Evolutionary conservation across 2,113 vertebrate species (phyloP).

Genomic region (Scomber japonicus): DNA sequence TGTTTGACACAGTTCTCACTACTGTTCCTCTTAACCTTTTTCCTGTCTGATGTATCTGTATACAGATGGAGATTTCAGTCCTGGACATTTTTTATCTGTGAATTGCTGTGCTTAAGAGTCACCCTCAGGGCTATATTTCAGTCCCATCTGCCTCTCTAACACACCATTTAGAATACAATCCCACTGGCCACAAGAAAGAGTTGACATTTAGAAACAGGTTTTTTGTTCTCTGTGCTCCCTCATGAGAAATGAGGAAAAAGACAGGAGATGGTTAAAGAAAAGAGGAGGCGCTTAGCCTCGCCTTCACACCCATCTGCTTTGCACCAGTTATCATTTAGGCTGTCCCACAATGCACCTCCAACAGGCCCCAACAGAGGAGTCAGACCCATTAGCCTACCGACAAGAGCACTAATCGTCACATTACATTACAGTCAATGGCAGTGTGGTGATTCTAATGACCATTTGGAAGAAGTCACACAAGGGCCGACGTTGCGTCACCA

Average conservation of each 20-base stretch:
- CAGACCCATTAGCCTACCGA: conserved; percentile 88
- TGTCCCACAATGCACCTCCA: conserved; percentile 62
- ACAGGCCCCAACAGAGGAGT: conserved; percentile 81
- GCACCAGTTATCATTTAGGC: conserved; percentile 54
- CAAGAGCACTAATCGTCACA: conserved; percentile 88
- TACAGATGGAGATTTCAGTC: conserved; percentile 29
- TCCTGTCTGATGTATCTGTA: conserved; percentile 21
- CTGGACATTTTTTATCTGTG: conserved; percentile 23
- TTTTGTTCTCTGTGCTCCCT: conserved; percentile 22
- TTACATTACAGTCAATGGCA: conserved; percentile 90
- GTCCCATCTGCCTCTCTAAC: neutral
- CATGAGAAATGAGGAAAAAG: conserved; percentile 44
- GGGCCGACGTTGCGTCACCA: conserved; percentile 74
- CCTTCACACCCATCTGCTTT: conserved; percentile 55
- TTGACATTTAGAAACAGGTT: conserved; percentile 77
- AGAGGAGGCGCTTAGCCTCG: conserved; percentile 57
- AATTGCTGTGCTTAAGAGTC: conserved; percentile 8
- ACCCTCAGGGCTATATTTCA: conserved; percentile 47
- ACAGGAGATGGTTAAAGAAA: conserved; percentile 32
- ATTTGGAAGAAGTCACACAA: conserved; percentile 89
- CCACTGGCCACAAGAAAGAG: conserved; percentile 40
- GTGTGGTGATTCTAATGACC: conserved; percentile 86
- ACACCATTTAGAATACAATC: conserved; percentile 36
- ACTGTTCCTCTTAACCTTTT: conserved; percentile 27
- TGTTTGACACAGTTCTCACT: conserved; percentile 37